Evolutionary conservation across 2,797 vertebrate species (phyloP), one percentile per base, ranked within the genome.

Genomic region (Muraenolepis orangiensis): DNA sequence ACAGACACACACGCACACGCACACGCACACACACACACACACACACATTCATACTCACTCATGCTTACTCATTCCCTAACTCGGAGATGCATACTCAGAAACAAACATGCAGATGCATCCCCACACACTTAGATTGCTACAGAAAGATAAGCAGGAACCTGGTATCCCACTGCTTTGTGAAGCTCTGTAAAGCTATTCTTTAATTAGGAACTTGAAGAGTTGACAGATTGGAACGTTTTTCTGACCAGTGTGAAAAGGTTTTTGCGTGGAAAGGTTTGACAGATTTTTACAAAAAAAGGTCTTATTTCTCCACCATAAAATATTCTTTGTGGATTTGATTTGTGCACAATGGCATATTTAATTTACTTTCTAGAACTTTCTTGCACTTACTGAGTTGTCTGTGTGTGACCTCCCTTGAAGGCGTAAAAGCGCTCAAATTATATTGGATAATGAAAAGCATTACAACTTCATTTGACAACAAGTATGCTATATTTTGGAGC

Each of bases 401-500:
- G 57, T 26, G 57, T 61, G n/a, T 61, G 51, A 61, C 8, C 51
- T 61, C 12, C 51, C 57, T 26, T n/a, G 6, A 61, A 13, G 32
- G 10, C 57, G 16, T 12, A 61, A 61, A 61, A 61, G 1, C 57
- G 1, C 57, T 26, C n/a, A 2, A 26, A 26, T 26, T 61, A 8
- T 23, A 61, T 61, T 61, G 57, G 51, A 64, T 6, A 20, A 28
- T 31, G 70, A 46, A 18, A 28, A 31, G 14, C 36, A 18, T 12
- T n/a, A 69, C 18, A 69, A 20, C 66, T 67, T 28, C 61, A 23
- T n/a, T 0, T 18, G 4, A 29, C n/a, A n/a, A 31, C 13, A 20
- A 29, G 66, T n/a, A 31, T 14, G 66, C 66, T 18, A 75, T 82
- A 73, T 90, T 90, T 90, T 77, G 84, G 81, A 85, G 77, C 80